Evolutionary conservation across 1,140 invertebrate genomes (phyloP).

Genomic region (Alviniconcha marisindica): DNA sequence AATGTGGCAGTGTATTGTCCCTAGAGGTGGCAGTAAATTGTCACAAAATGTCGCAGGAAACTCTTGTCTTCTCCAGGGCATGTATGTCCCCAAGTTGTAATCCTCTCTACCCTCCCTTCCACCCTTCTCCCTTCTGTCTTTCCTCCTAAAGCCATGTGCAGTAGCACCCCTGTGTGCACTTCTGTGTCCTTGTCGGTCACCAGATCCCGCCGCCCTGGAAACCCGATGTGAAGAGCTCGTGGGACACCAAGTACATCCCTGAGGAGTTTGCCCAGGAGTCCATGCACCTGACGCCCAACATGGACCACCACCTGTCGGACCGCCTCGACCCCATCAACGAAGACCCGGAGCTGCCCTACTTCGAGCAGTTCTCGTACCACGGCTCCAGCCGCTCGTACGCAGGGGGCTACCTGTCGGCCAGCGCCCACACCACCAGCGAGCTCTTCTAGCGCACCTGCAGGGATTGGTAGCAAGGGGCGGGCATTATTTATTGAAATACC

Average conservation of each 20-base stretch:
- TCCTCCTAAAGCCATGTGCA: too few relatives aligned
- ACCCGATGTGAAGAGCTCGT: slow-evolving; percentile 69
- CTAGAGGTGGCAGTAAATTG: too few relatives aligned
- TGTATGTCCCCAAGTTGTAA: neutral
- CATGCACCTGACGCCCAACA: slow-evolving; percentile 65
- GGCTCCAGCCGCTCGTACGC: slow-evolving; percentile 65
- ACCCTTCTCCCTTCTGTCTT: neutral
- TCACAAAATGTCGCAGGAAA: too few relatives aligned
- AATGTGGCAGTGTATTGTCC: too few relatives aligned
- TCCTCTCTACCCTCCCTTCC: neutral
- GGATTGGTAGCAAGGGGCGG: neutral
- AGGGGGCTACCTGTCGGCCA: slow-evolving; percentile 33
- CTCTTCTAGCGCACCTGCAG: slow-evolving; percentile 17
- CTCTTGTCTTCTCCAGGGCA: neutral
- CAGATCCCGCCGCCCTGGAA: slow-evolving; percentile 73
- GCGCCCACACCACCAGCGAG: slow-evolving; percentile 31
- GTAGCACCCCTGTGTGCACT: neutral
- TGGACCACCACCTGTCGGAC: slow-evolving; percentile 74
- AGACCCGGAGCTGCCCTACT: slow-evolving; percentile 83
- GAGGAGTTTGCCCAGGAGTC: slow-evolving; percentile 74
- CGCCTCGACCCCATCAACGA: slow-evolving; percentile 83
- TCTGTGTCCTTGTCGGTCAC: slow-evolving; percentile 40
- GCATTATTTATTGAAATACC: too few relatives aligned
- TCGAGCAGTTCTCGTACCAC: slow-evolving; percentile 88
- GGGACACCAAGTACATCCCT: slow-evolving; percentile 75